Percentiles rank a stretch among this genome's conserved stretches.
These are phyloP conservation scores for Pagetopsis macropterus DNA, from an alignment of 2,797 vertebrate species.

Conservation along the genomic window DNA sequence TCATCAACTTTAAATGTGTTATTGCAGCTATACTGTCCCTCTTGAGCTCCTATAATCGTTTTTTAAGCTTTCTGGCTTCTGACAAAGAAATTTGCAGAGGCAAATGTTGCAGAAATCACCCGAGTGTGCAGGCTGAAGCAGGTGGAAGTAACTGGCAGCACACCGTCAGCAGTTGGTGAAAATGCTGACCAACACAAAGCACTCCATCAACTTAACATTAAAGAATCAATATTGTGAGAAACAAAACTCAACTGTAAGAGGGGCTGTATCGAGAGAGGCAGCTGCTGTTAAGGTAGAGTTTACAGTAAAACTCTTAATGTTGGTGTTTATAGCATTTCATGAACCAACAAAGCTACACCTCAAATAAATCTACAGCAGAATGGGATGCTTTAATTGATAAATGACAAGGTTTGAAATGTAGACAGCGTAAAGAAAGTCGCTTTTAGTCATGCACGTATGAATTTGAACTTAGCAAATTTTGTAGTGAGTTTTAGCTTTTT, in stretches of 20 bases:
- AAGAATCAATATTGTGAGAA: constrained; percentile 46
- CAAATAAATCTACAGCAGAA: not conserved
- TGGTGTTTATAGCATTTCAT: not conserved
- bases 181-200: constrained; percentile 58
- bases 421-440: not conserved
- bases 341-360: not conserved
- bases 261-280: not conserved
- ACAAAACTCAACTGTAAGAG: constrained; percentile 33
- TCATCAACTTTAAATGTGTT: not conserved
- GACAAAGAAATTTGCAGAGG: constrained; percentile 3
- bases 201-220: constrained; percentile 53
- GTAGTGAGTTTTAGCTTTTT: too few relatives aligned
- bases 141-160: constrained; percentile 56
- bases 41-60: not conserved
- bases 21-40: not conserved
- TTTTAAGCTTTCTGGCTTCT: not conserved
- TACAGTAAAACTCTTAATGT: not conserved
- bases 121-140: constrained; percentile 32
- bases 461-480: too few relatives aligned
- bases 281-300: not conserved
- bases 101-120: constrained; percentile 30
- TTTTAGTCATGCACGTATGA: not conserved
- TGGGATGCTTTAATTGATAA: not conserved
- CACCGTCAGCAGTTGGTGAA: constrained; percentile 57
- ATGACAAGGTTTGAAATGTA: not conserved